Conservation (phyloP, 2,888 invertebrate genomes). For the Philopedon plagiatum region DNA sequence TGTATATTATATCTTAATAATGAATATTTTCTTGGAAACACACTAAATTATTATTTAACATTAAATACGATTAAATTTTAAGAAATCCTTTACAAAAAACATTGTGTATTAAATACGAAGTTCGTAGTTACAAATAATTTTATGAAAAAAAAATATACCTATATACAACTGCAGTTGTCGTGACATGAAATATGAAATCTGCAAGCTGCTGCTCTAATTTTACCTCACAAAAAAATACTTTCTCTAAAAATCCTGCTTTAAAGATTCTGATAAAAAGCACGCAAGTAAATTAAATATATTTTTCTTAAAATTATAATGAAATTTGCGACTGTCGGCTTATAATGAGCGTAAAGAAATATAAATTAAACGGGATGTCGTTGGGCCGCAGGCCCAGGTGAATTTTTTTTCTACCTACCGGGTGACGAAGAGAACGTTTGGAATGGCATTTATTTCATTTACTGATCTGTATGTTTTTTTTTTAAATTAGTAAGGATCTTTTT, state of each 20-base stretch:
- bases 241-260: not conserved
- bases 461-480: too few species aligned
- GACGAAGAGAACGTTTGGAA: too few species aligned
- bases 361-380: not conserved
- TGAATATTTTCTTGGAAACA: too few species aligned
- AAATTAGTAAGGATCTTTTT: too few species aligned
- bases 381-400: not conserved
- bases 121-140: too few species aligned
- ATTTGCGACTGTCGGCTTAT: not conserved
- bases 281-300: constrained; percentile 1
- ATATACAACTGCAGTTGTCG: not conserved
- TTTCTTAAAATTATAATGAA: not conserved
- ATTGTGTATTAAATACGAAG: too few species aligned
- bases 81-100: too few species aligned
- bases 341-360: not conserved
- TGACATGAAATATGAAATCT: not conserved
- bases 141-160: too few species aligned
- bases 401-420: not conserved
- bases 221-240: not conserved
- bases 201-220: not conserved
- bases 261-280: not conserved
- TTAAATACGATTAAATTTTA: too few species aligned
- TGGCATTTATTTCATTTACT: too few species aligned
- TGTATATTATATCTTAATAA: too few species aligned
- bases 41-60: too few species aligned